These are phyloP conservation scores for Sigmodon hispidus DNA, from an alignment of 2,113 vertebrate genomes.

Conservation along the genomic window DNA sequence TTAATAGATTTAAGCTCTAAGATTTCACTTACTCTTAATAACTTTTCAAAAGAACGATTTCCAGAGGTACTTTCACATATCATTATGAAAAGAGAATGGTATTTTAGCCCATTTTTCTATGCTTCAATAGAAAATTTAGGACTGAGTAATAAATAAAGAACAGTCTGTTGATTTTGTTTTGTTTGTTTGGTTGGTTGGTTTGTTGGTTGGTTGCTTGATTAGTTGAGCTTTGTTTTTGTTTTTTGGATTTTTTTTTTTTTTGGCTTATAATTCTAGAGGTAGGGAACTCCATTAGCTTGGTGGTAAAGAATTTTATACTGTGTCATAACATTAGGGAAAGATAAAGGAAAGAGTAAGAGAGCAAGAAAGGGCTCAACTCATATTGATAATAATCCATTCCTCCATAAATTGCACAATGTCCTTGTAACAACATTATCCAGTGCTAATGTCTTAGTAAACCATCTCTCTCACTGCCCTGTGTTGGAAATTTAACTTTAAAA, in stretches of 20 bases:
- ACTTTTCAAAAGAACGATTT: not conserved
- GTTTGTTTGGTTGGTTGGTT: not conserved
- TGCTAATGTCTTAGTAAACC: accelerated
- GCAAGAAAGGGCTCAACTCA: not conserved
- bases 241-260: no score
- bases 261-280: not conserved
- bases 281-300: no score
- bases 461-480: no score
- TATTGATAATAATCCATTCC: not conserved
- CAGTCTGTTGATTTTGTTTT: not conserved
- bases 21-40: not conserved
- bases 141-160: not conserved
- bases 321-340: not conserved
- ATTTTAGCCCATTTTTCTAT: not conserved
- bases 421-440: no score
- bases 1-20: not conserved
- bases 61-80: accelerated
- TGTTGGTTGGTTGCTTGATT: not conserved
- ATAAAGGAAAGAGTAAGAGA: not conserved
- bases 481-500: not conserved
- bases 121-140: not conserved
- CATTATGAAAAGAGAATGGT: no score
- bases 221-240: not conserved
- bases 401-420: accelerated
- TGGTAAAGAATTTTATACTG: no score